Base-by-base conservation (phyloP, 92 coral and sea anemone genomes). In the Micromussa lordhowensis region DNA sequence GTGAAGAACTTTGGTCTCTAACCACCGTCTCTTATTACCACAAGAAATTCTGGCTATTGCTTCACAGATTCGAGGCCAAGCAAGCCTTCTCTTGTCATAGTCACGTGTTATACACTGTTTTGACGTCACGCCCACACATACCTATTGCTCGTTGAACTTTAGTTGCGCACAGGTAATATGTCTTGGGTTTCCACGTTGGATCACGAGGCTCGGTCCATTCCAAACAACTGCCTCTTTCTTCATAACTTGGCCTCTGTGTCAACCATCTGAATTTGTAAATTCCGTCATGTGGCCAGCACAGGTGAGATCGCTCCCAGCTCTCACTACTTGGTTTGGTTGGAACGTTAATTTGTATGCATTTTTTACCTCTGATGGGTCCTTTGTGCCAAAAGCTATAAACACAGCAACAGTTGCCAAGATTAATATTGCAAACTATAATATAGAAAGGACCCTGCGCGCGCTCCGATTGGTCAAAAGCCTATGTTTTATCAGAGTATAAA, bases 231-330 rank as follows among this genome's bases (percentile, higher is more conserved):
- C 53, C 90, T 78, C 83, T 87, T 22, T 89, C 82, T 30, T 91
- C 83, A 29, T 79, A n/a, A 36, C 77, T 31, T 28, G 98, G 98
- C 63, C 75, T 86, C 48, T 82, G 69, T 29, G 95, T 94, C 80
- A 82, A 79, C 98, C 98, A 95, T 63, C 85, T 89, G 78, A 95
- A 95, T 80, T 92, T 92, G 68, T 95, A 95, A 36, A 92, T 93
- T 13, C 96, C 93, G 58, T 94, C 98, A 15, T 53, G 80, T 11
- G 98, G 95, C 93, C 96, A 89, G 81, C 98, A 95, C 32, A 94
- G 77, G 53, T 92, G 90, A 64, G 93, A 87, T 76, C 89, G 58
- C 32, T 92, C 70, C 98, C 98, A 95, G 85, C 81, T 61, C 32
- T 84, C 94, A 21, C 63, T 71, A n/a, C 24, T 73, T 57, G 28